phyloP scores from a whole-genome alignment of 2,888 invertebrate genomes.

The Scelioninae gen. 2 region DNA sequence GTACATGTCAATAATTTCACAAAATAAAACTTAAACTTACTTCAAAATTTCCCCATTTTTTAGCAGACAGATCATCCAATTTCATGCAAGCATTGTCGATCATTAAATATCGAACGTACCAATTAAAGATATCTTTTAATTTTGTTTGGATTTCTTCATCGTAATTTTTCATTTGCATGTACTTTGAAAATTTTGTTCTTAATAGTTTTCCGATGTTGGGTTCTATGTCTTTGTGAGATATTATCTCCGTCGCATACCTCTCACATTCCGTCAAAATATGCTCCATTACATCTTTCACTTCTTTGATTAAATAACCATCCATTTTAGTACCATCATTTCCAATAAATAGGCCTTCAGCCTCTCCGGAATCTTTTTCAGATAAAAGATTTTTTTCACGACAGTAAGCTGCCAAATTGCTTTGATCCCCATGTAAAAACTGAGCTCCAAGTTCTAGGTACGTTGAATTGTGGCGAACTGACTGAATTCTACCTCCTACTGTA shows the following conservation, averaged over 20 bases:
- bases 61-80: constrained; percentile 78
- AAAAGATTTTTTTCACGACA: constrained; percentile 76
- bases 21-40: too few relatives aligned
- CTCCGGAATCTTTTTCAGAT: constrained; percentile 76
- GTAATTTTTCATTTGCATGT: constrained; percentile 73
- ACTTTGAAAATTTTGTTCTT: constrained; percentile 74
- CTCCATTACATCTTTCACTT: constrained; percentile 77
- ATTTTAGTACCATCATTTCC: constrained; percentile 76
- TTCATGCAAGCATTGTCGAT: constrained; percentile 80
- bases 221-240: constrained; percentile 72
- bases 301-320: constrained; percentile 75
- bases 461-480: constrained; percentile 74
- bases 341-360: constrained; percentile 78
- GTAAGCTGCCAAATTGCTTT: constrained; percentile 77
- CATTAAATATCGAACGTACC: constrained; percentile 79
- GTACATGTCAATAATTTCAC: too few relatives aligned
- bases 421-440: constrained; percentile 80
- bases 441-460: constrained; percentile 79
- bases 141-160: constrained; percentile 66
- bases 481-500: constrained; percentile 78
- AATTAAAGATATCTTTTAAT: constrained; percentile 78
- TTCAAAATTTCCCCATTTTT: constrained; percentile 78
- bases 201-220: constrained; percentile 74
- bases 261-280: constrained; percentile 76
- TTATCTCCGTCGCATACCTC: constrained; percentile 71